Conservation (phyloP, 2,113 vertebrate genomes). For the Periophthalmus modestus region DNA sequence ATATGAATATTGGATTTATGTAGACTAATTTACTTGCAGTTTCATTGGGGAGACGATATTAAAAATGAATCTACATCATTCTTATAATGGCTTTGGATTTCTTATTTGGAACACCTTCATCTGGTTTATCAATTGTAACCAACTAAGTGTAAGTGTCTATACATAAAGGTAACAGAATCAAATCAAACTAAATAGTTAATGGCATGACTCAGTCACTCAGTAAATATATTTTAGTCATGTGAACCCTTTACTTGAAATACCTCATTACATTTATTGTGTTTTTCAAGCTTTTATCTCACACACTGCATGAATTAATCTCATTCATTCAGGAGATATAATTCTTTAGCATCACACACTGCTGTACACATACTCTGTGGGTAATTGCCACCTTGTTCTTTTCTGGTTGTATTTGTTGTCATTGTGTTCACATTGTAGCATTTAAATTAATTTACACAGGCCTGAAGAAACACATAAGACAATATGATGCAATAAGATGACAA, state of each 20-base stretch:
- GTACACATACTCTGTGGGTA: not conserved
- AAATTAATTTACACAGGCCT: not conserved
- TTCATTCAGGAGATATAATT: slow-evolving; percentile 5
- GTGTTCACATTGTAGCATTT: not conserved
- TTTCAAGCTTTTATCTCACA: slow-evolving; percentile 5
- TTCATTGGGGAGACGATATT: not conserved
- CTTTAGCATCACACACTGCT: slow-evolving; percentile 3
- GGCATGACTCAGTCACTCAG: not conserved
- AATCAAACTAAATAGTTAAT: not conserved
- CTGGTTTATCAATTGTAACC: not conserved
- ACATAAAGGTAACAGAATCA: not conserved
- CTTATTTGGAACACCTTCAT: not conserved
- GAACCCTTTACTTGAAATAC: not conserved
- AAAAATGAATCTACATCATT: not conserved
- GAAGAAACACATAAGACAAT: not conserved
- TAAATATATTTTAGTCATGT: not conserved
- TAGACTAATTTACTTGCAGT: not conserved
- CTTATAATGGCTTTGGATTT: not conserved
- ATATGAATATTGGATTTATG: not conserved
- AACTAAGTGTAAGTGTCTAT: not conserved
- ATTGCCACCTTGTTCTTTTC: slow-evolving; percentile 14
- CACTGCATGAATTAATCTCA: not conserved
- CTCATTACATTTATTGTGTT: not conserved
- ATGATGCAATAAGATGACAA: too few relatives aligned
- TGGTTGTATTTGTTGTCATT: not conserved